Conservation (phyloP, 2,888 invertebrate species). For the Zele albiditarsus region DNA sequence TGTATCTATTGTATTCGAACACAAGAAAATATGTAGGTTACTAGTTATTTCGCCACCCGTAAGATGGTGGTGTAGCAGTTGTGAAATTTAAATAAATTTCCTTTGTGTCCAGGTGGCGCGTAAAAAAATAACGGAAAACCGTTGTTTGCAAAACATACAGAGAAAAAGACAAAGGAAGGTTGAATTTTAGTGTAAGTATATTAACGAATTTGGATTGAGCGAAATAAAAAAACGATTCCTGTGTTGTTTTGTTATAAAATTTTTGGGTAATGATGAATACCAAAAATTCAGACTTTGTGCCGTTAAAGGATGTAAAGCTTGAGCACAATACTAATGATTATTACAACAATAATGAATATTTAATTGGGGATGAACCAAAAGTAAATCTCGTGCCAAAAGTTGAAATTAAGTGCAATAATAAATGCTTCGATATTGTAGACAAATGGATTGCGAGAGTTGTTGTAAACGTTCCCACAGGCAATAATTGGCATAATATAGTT, state of each 20-base stretch:
- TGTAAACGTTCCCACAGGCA: slow-evolving; percentile 28
- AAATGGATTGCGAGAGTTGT: slow-evolving; percentile 43
- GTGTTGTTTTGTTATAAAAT: not conserved
- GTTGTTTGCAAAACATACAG: not conserved
- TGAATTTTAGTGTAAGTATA: not conserved
- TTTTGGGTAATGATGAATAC: not conserved
- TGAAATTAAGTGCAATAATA: slow-evolving; percentile 13
- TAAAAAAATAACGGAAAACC: not conserved
- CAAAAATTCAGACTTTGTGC: not conserved
- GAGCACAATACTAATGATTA: slow-evolving; percentile 31
- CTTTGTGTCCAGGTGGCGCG: not conserved
- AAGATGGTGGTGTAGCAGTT: not conserved
- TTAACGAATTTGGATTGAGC: not conserved
- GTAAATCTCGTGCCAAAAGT: slow-evolving; percentile 10
- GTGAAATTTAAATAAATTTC: not conserved
- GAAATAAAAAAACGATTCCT: not conserved
- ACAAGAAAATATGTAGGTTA: not conserved
- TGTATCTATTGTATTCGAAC: not conserved
- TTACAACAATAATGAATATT: slow-evolving; percentile 31
- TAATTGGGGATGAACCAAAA: not conserved
- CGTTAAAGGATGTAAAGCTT: not conserved
- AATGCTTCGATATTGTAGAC: slow-evolving; percentile 41
- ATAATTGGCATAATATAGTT: slow-evolving; percentile 42
- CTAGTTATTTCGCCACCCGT: not conserved
- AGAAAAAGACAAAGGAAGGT: slow-evolving; percentile 7